Evolutionary conservation across 2,113 vertebrate species (phyloP).

Genomic region (Ibidorhyncha struthersii): DNA sequence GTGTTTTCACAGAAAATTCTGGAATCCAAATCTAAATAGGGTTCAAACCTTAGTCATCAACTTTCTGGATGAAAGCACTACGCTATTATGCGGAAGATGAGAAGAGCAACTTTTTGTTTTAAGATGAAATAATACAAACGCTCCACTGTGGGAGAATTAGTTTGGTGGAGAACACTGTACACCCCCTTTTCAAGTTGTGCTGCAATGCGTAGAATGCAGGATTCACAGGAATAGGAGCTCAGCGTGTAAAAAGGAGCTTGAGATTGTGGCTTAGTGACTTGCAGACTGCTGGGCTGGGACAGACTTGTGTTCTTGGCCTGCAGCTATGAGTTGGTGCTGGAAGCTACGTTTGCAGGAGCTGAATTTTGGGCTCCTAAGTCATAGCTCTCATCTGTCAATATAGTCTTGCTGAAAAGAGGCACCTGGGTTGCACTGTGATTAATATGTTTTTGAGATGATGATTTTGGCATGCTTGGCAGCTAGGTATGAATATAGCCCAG

Average conservation of each 20-base stretch:
- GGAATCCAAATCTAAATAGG: neutral
- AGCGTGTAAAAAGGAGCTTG: neutral
- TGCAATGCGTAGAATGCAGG: neutral
- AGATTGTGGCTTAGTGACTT: neutral
- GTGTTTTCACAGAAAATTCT: neutral
- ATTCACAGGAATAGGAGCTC: neutral
- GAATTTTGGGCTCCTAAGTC: neutral
- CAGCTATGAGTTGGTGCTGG: neutral
- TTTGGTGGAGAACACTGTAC: neutral
- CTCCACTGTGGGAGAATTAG: too few species aligned
- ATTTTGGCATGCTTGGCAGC: neutral
- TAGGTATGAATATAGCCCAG: neutral
- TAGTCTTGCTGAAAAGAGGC: neutral
- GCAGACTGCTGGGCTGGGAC: neutral
- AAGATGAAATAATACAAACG: neutral
- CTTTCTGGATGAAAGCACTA: neutral
- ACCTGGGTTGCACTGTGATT: neutral
- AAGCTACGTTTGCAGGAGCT: neutral
- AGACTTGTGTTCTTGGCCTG: neutral
- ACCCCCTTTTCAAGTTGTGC: neutral
- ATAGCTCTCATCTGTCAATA: neutral
- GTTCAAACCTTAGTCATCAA: neutral
- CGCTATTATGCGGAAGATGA: neutral
- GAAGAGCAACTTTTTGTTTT: neutral
- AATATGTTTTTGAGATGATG: neutral